Base-by-base conservation (phyloP, 2,797 vertebrate species). In the Sebastes trivittatus region DNA sequence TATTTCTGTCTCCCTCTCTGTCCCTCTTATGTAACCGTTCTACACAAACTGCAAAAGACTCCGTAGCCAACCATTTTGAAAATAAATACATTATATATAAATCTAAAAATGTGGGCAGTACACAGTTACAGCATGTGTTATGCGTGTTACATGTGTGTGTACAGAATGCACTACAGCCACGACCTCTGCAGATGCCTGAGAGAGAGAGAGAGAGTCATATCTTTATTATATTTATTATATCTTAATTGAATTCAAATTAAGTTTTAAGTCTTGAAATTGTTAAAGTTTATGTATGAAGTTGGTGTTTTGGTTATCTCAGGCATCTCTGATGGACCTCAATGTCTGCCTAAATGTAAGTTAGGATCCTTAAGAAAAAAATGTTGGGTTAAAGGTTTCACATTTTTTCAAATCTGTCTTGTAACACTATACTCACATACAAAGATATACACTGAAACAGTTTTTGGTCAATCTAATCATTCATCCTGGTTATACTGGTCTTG, bases 21-120 rank as follows among this genome's bases (percentile, higher is more conserved):
- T 77, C 66, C 38, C 58, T 81, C 84, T 91, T 93, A 87, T 73
- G 46, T 93, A 93, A 93, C 87, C 68, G 83, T 87, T 88, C 86
- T 29, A 73, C 68, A 67, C 77, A 54, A 75, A 69, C 82, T 22
- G 54, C 66, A 73, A 78, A 23, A 61, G 52, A 77, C 66, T 82
- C 29, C 54, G 34, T 52, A 72, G 46, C 58, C 70, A 77, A 29
- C 13, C 4, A 9, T 75, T 81, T 76, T 63, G 1, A 77, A 87
- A 78, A 80, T 78, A 78, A 27, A 84, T 46, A n/a, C 34, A 56
- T 23, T 49, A 38, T 73, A 36, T 65, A 66, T 14, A 63, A 34
- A 70, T 68, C 32, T 49, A 29, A 54, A 42, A 42, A 83, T 46
- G 30, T 55, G 38, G 27, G 42, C 27, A 27, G 63, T 46, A 25